A percentile compares a stretch with the other conserved stretches of the same genome.
phyloP scores from a whole-genome alignment of 1,140 invertebrate species.

The Copidosoma floridanum region DNA sequence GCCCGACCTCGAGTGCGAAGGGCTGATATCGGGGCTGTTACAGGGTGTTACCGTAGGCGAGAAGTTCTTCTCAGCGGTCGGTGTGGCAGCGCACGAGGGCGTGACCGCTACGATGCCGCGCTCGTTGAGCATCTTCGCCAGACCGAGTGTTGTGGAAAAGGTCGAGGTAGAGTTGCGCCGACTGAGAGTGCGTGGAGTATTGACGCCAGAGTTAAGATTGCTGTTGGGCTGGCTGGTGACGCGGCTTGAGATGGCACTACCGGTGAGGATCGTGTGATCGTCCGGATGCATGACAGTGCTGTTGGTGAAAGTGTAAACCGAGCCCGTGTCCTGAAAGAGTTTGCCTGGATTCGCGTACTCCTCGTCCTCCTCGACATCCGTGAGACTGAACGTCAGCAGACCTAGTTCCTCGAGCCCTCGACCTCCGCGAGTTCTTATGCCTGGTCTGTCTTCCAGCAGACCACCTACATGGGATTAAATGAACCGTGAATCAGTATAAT shows the following conservation, averaged over 20 bases:
- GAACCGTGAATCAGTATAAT: too few relatives aligned
- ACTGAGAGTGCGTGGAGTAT: constrained; percentile 62
- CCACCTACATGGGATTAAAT: too few relatives aligned
- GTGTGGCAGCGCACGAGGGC: constrained; percentile 66
- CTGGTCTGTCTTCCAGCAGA: constrained; percentile 84
- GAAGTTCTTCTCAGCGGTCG: constrained; percentile 64
- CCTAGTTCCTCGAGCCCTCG: constrained; percentile 76
- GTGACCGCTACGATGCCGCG: constrained; percentile 74
- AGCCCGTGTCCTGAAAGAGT: constrained; percentile 72
- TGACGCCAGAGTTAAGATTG: constrained; percentile 60
- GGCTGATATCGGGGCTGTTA: constrained; percentile 70
- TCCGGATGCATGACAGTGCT: constrained; percentile 88
- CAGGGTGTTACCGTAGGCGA: constrained; percentile 81
- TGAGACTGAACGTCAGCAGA: constrained; percentile 74
- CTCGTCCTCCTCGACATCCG: constrained; percentile 87
- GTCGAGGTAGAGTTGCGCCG: constrained; percentile 73
- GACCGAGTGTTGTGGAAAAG: constrained; percentile 74
- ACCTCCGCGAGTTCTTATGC: constrained; percentile 84
- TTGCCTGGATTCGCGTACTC: constrained; percentile 73
- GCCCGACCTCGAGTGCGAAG: constrained; percentile 60
- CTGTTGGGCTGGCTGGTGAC: constrained; percentile 61
- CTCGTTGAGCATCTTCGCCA: constrained; percentile 80
- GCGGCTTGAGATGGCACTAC: constrained; percentile 60
- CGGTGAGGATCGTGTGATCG: constrained; percentile 67
- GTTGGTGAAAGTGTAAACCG: constrained; percentile 85